Base-by-base conservation (phyloP, 2,113 vertebrate genomes). In the Vulpes ferrilata region DNA sequence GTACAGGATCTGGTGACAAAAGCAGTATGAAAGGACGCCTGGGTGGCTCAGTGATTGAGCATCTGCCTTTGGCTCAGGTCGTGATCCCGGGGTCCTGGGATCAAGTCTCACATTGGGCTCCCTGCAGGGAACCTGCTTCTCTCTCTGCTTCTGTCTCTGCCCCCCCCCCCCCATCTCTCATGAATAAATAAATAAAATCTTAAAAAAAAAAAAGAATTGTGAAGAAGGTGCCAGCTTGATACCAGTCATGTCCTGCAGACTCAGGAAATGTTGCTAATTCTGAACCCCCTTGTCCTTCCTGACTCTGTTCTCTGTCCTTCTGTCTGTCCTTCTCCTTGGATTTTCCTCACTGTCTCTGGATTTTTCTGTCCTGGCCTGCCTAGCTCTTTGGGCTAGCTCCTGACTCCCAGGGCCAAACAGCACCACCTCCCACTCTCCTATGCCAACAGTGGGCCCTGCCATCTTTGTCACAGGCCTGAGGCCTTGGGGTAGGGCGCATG, bases 401-500 rank as follows among this genome's bases (percentile, higher is more conserved):
- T 0, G 0, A 92, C 35, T 35, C 35, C 59, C 32, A 27, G 71
- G 65, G 11, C 15, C 8, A 55, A 59, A 81, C 27, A 1, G 48
- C 17, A 23, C 57, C n/a, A 76, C 57, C 5, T 64, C 27, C n/a
- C 65, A 27, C 11, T 64, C 30, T 32, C 16, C 86, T 11, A 0
- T 83, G 86, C 71, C 82, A 64, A 4, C 2, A 38, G 38, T 74
- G 48, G 43, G 38, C 38, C 15, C n/a, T 71, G 27, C 53, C 71
- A 12, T 74, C 81, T 76, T 48, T 71, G 17, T 88, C 71, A 30
- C 32, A 27, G 57, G 59, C 57, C 76, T 15, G 48, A 48, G 53
- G 7, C 51, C 65, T 51, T 12, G 19, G 80, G 38, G 2, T 71
- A 11, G 59, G 80, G 20, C 0, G 0, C 0, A 0, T 25, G 57